Conservation (phyloP, 2,888 invertebrate species). For the Mechanitis messenoides region DNA sequence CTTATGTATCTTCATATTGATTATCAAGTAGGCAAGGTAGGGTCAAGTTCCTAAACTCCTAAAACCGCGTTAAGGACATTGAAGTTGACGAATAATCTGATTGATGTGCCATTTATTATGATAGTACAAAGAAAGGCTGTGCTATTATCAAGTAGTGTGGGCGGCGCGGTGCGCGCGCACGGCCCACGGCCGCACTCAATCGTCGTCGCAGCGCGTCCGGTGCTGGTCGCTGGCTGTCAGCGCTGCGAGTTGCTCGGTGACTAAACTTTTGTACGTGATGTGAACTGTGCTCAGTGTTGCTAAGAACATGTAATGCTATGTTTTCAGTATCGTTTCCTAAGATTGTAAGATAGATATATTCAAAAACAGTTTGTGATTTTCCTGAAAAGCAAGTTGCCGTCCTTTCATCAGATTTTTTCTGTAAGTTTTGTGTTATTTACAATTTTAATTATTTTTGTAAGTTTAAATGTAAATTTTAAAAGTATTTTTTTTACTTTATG, state of each 20-base stretch:
- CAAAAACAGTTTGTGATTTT: neutral
- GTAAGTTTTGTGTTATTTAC: neutral
- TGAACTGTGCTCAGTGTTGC: neutral
- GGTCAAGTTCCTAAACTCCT: neutral
- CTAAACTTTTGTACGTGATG: slow-evolving; percentile 1
- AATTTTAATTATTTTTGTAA: neutral
- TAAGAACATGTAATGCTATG: neutral
- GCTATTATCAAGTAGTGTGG: slow-evolving; percentile 6
- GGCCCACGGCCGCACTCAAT: slow-evolving; percentile 7
- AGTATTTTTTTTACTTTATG: no score
- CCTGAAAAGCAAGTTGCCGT: neutral
- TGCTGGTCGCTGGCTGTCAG: neutral
- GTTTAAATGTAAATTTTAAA: neutral
- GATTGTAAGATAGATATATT: neutral
- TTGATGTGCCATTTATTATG: slow-evolving; percentile 19
- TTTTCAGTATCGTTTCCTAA: neutral
- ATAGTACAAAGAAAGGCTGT: slow-evolving; percentile 14
- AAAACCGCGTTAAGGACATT: neutral
- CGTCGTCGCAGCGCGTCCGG: neutral
- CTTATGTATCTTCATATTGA: slow-evolving; percentile 3
- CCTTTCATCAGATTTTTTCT: neutral
- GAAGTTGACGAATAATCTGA: slow-evolving; percentile 15
- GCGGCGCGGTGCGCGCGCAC: slow-evolving; percentile 18
- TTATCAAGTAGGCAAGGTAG: neutral
- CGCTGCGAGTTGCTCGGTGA: neutral